These are phyloP conservation scores for Drosophila lacteicornis DNA, from an alignment of 1,140 invertebrate species.

Conservation along the genomic window DNA sequence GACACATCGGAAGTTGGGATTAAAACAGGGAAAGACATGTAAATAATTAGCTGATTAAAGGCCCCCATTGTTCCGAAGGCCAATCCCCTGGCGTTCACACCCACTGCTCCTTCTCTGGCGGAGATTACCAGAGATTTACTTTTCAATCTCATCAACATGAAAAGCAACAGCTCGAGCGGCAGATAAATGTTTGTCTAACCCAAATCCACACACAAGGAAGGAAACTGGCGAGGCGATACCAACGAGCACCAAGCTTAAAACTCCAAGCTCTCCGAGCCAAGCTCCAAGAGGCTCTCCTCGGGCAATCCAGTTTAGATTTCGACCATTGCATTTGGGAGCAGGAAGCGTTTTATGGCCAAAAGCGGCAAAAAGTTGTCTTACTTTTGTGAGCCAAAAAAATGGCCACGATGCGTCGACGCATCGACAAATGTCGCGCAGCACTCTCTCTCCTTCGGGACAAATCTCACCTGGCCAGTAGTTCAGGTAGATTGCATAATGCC, in stretches of 20 bases:
- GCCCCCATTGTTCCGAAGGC: constrained; percentile 23
- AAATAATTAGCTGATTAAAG: constrained; percentile 30
- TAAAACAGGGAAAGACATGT: constrained; percentile 6
- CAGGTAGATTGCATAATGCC: constrained; percentile 41
- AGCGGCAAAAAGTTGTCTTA: constrained; percentile 66
- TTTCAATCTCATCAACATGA: constrained; percentile 21
- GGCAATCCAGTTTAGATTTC: constrained; percentile 77
- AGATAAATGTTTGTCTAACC: constrained; percentile 73
- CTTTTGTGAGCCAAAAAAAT: constrained; percentile 59
- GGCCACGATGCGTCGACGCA: constrained; percentile 61
- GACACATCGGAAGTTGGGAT: not conserved
- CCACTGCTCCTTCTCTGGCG: not conserved
- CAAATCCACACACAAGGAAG: constrained; percentile 76
- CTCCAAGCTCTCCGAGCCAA: not conserved
- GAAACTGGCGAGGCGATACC: constrained; percentile 44
- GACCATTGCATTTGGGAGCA: constrained; percentile 59
- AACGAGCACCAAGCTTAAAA: not conserved
- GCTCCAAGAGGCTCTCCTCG: constrained; percentile 27
- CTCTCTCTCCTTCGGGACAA: constrained; percentile 34
- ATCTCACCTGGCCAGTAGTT: constrained; percentile 32
- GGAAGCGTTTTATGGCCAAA: constrained; percentile 69
- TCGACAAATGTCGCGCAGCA: constrained; percentile 50
- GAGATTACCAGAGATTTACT: too few species aligned
- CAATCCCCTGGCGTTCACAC: constrained; percentile 12
- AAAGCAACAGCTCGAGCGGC: constrained; percentile 21